These are phyloP conservation scores for Ptychoptera contaminata DNA, from an alignment of 2,888 invertebrate species.

Conservation along the genomic window DNA sequence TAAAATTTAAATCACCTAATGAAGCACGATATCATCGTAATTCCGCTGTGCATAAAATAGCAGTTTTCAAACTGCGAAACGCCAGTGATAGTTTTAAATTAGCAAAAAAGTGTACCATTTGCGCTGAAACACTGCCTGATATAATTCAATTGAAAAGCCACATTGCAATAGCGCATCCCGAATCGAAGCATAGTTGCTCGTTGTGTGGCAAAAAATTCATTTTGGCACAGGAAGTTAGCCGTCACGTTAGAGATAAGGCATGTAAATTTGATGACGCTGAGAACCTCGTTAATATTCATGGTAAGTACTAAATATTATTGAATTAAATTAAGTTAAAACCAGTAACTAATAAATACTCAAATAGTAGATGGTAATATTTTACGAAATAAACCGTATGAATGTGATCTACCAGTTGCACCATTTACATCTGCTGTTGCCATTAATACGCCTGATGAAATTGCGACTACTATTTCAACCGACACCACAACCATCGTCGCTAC, in stretches of 20 bases:
- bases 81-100: conserved; percentile 26
- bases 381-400: not conserved
- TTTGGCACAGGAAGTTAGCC: conserved; percentile 56
- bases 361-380: not conserved
- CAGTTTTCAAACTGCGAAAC: conserved; percentile 33
- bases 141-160: conserved; percentile 45
- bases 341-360: not conserved
- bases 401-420: not conserved
- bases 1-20: conserved; percentile 41
- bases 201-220: conserved; percentile 54
- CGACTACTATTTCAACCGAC: not conserved
- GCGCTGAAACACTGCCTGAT: conserved; percentile 36
- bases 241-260: conserved; percentile 46
- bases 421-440: not conserved
- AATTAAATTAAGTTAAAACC: not conserved
- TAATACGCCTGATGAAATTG: not conserved
- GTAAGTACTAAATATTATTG: not conserved
- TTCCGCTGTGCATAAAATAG: conserved; percentile 45
- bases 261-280: conserved; percentile 24
- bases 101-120: conserved; percentile 43
- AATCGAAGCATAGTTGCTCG: conserved; percentile 48
- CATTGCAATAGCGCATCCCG: conserved; percentile 41
- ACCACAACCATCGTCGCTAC: not conserved
- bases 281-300: not conserved
- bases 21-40: conserved; percentile 52